Conservation (phyloP, 2,888 invertebrate species). For the Desoria tigrina region DNA sequence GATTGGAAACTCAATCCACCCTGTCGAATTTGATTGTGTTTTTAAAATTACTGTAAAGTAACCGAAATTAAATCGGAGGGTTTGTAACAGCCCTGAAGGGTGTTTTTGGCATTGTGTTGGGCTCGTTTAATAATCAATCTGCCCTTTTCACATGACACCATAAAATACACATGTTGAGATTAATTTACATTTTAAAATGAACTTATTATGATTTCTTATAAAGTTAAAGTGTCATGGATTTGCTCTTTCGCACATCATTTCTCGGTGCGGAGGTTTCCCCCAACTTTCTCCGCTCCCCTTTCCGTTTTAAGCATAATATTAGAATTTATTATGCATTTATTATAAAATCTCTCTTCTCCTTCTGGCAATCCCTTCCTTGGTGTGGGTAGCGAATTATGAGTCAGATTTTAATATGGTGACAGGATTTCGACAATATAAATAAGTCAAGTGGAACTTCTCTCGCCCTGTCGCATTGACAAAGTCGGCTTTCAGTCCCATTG, state of each 20-base stretch:
- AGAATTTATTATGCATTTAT: slow-evolving; percentile 25
- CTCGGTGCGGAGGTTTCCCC: slow-evolving; percentile 10
- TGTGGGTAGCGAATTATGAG: slow-evolving; percentile 17
- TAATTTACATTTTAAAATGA: slow-evolving; percentile 49
- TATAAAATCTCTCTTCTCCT: slow-evolving; percentile 14
- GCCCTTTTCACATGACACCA: slow-evolving; percentile 31
- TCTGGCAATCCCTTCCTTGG: not conserved
- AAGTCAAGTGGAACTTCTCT: slow-evolving; percentile 31
- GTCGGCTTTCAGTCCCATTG: not conserved
- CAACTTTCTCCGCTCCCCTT: slow-evolving; percentile 24
- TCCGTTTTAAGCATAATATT: slow-evolving; percentile 12
- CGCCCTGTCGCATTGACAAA: not conserved
- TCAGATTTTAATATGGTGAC: slow-evolving; percentile 26
- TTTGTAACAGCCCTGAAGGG: too few relatives aligned
- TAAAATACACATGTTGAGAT: slow-evolving; percentile 31
- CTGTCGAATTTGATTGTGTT: too few relatives aligned
- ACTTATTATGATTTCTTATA: slow-evolving; percentile 27
- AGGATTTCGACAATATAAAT: slow-evolving; percentile 35
- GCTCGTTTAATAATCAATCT: slow-evolving; percentile 27
- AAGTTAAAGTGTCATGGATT: slow-evolving; percentile 7
- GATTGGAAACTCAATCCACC: too few relatives aligned
- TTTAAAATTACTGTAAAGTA: too few relatives aligned
- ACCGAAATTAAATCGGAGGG: too few relatives aligned
- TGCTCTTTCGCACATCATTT: slow-evolving; percentile 15
- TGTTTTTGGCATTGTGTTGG: slow-evolving; percentile 1